phyloP scores from a whole-genome alignment of 1,140 invertebrate genomes.

The Drosophila carrolli region DNA sequence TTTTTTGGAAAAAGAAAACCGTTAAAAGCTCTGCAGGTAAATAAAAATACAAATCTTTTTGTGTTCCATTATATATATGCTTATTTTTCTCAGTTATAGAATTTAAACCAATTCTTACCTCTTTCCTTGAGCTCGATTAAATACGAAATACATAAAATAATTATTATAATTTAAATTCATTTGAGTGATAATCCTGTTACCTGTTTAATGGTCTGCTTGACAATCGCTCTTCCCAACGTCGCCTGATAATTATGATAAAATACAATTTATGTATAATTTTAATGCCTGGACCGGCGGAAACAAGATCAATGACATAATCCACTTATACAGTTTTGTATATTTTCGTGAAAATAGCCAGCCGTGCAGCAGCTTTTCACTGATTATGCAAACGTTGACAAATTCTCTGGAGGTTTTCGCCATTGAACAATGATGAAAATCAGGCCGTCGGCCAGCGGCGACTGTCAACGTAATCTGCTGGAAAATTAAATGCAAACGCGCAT shows the following conservation, averaged over 20 bases:
- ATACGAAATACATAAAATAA: background rate
- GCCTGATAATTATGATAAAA: conserved; percentile 17
- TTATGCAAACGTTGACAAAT: conserved; percentile 42
- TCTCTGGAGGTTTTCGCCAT: conserved; percentile 20
- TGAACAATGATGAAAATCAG: conserved; percentile 54
- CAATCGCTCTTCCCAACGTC: conserved; percentile 7
- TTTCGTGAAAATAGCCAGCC: conserved; percentile 1
- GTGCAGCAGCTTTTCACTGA: conserved; percentile 20
- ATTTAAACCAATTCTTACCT: too few relatives aligned
- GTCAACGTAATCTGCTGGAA: conserved; percentile 59
- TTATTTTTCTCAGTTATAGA: too few relatives aligned
- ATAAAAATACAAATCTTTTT: too few relatives aligned
- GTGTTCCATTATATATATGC: too few relatives aligned
- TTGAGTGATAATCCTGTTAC: conserved; percentile 18
- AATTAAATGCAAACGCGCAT: conserved; percentile 64
- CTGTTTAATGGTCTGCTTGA: conserved; percentile 21
- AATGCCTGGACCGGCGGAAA: background rate
- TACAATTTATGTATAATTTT: conserved; percentile 16
- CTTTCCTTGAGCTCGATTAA: too few relatives aligned
- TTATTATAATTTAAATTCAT: conserved; percentile 1
- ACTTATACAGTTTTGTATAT: conserved; percentile 4
- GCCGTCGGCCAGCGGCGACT: conserved; percentile 4
- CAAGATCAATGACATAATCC: conserved; percentile 21
- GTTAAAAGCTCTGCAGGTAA: too few relatives aligned
- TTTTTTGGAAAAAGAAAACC: too few relatives aligned